phyloP scores from a whole-genome alignment of 2,113 vertebrate genomes.

The Thalassarche chlororhynchos region DNA sequence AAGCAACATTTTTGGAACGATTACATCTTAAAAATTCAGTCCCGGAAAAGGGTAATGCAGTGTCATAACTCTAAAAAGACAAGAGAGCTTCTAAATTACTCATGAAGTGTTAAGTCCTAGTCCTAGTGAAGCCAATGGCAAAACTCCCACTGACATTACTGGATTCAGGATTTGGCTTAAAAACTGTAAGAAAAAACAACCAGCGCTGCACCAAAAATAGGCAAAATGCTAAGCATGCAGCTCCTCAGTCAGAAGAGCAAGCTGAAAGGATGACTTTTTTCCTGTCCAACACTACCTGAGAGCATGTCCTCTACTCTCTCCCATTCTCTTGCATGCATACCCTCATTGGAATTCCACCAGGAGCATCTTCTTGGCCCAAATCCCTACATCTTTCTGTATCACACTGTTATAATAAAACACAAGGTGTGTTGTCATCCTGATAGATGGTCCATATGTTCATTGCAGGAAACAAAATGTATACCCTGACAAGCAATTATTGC shows the following conservation, averaged over 20 bases:
- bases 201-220: neutral
- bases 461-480: constrained; percentile 14
- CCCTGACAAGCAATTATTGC: constrained; percentile 13
- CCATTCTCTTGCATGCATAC: neutral
- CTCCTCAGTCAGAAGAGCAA: neutral
- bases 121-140: neutral
- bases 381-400: neutral
- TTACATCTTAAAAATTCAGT: neutral
- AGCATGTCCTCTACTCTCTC: neutral
- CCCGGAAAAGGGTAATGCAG: neutral
- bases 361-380: neutral
- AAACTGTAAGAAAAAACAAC: neutral
- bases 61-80: neutral
- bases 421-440: constrained; percentile 12
- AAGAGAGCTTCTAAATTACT: neutral
- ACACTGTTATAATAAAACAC: neutral
- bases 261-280: neutral
- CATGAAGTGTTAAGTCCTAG: neutral
- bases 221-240: neutral
- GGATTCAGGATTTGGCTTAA: neutral
- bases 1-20: neutral
- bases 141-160: neutral
- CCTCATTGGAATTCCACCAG: neutral
- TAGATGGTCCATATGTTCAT: neutral
- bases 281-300: neutral